Base-by-base conservation (phyloP, 2,113 vertebrate genomes). In the Prochilodus magdalenae region DNA sequence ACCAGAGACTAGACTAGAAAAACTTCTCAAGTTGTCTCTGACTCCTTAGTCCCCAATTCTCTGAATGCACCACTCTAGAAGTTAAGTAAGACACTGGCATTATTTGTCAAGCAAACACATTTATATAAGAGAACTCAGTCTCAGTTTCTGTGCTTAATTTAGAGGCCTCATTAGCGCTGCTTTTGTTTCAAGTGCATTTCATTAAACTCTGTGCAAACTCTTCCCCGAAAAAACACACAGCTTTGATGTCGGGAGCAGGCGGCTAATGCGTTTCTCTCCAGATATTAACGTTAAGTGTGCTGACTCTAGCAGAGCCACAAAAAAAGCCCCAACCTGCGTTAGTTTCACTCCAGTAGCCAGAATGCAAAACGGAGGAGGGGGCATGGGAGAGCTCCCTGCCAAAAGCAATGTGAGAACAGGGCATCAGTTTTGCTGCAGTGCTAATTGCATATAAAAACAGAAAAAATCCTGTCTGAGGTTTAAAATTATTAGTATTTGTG, bases 141-240 rank as follows among this genome's bases (percentile, higher is more conserved):
- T 70, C 11, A 22, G 83, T 66, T 40, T 77, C 53, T 82, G 59
- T 72, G 76, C 88, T 92, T 85, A 86, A 92, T 93, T 88, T 84
- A 88, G 79, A 87, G 86, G 90, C 86, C 88, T 89, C 92, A 92
- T 94, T 94, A 92, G 88, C 87, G 90, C 91, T 89, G 88, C 87
- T 92, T 91, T 92, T 90, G 88, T 91, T 93, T 91, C 89, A 69
- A 89, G 88, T 90, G 92, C 92, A 94, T 93, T 93, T 93, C 92
- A 94, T 94, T 94, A 91, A 93, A 93, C 92, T 93, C 88, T 89
- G 88, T 90, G 87, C 87, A 93, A 93, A 93, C 93, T 87, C 91
- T 88, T 89, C 86, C 86, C 87, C 22, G n/a, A 76, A 85, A 87
- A 92, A 76, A 89, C 83, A 26, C 86, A 81, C 84, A 85, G 89